Conservation (phyloP, 2,797 vertebrate species). For the Hydrocynus forskahlii region DNA sequence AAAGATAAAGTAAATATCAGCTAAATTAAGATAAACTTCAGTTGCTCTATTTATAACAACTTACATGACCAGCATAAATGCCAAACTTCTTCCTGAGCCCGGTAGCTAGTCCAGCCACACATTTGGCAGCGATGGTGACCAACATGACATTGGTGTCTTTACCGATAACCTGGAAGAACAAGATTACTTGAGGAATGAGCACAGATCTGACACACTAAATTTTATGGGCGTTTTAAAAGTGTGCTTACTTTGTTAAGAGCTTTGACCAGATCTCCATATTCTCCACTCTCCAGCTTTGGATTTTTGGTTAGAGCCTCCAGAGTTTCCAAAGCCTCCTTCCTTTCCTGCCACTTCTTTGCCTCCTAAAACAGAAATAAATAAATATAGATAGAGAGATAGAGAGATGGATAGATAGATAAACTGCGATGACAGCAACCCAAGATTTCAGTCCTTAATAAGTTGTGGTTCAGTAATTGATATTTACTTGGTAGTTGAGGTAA, state of each 20-base stretch:
- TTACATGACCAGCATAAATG: slow-evolving; percentile 92
- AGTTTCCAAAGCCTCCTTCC: slow-evolving; percentile 94
- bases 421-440: no score
- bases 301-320: slow-evolving; percentile 90
- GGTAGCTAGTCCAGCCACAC: slow-evolving; percentile 87
- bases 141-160: slow-evolving; percentile 98
- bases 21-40: no score
- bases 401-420: no score
- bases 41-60: slow-evolving; percentile 50
- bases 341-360: slow-evolving; percentile 99
- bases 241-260: slow-evolving; percentile 91
- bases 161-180: slow-evolving; percentile 85
- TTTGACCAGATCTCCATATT: slow-evolving; percentile 93
- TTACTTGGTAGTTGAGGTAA: no score
- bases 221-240: no score
- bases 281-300: slow-evolving; percentile 92
- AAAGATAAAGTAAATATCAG: not conserved
- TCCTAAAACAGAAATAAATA: no score
- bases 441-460: no score
- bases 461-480: no score
- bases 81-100: slow-evolving; percentile 98
- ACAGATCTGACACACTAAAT: no score
- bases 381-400: no score
- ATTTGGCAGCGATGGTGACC: slow-evolving; percentile 94
- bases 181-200: no score